Conservation (phyloP, 2,113 vertebrate species). For the Podiceps cristatus region DNA sequence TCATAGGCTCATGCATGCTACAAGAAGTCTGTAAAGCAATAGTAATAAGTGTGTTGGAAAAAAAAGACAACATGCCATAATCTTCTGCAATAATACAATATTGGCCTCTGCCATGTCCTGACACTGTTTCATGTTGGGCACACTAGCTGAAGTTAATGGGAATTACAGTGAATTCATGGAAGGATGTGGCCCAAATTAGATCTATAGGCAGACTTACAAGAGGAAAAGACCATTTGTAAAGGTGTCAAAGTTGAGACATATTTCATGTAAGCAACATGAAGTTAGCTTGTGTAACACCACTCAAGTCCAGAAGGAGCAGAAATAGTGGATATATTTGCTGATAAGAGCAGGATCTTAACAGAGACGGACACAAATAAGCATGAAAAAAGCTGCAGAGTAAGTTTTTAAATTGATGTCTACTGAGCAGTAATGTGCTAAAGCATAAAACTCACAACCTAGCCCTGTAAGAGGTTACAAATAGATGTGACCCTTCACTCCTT, state of each 20-base stretch:
- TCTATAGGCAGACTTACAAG: background rate
- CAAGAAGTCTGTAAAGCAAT: background rate
- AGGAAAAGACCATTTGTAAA: background rate
- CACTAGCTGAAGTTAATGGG: background rate
- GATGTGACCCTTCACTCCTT: background rate
- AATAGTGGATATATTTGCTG: background rate
- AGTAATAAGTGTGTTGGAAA: background rate
- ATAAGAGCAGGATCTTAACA: background rate
- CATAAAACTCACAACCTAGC: background rate
- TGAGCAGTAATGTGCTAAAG: fast-evolving
- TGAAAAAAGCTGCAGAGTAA: fast-evolving
- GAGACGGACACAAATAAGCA: background rate
- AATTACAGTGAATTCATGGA: background rate
- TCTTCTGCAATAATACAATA: background rate
- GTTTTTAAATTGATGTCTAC: background rate
- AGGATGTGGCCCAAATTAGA: background rate
- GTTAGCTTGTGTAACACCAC: background rate
- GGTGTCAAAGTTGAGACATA: background rate
- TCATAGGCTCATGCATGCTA: background rate
- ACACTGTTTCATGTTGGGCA: background rate
- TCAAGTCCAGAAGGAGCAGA: background rate
- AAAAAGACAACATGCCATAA: background rate
- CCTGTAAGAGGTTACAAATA: background rate
- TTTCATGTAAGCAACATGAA: background rate
- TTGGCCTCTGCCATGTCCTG: background rate